phyloP scores from a whole-genome alignment of 2,797 vertebrate genomes.

The Gymnopithys bicolor region DNA sequence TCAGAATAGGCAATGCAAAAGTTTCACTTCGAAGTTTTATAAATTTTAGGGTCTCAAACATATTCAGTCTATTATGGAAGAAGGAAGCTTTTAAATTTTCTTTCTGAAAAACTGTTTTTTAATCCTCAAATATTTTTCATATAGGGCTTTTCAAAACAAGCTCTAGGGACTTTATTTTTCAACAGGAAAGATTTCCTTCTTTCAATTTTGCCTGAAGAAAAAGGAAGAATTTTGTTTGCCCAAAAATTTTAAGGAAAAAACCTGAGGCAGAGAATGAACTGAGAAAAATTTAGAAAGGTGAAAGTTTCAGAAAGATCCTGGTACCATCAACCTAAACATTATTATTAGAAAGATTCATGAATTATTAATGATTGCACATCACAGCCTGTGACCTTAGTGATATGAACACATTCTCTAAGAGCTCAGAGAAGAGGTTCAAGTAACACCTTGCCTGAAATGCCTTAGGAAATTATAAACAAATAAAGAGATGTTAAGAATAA shows the following conservation, averaged over 20 bases:
- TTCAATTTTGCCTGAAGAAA: neutral
- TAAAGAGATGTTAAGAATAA: neutral
- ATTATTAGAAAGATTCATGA: neutral
- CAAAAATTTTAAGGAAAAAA: neutral
- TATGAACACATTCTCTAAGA: neutral
- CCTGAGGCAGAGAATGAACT: neutral
- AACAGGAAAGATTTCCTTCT: neutral
- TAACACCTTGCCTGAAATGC: neutral
- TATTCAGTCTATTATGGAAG: neutral
- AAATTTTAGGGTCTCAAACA: neutral
- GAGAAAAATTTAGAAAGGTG: neutral
- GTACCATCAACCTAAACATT: neutral
- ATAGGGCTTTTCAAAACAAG: neutral
- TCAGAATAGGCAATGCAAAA: neutral
- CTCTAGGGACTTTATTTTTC: neutral
- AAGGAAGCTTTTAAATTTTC: neutral
- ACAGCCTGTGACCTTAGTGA: neutral
- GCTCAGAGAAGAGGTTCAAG: neutral
- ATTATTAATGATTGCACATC: neutral
- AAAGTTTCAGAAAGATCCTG: neutral
- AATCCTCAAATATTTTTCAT: neutral
- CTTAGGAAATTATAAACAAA: neutral
- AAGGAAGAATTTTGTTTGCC: neutral
- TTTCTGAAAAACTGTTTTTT: neutral
- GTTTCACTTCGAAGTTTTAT: neutral